Conservation (phyloP, 2,113 vertebrate genomes). For the Apistogramma diplotaenia region DNA sequence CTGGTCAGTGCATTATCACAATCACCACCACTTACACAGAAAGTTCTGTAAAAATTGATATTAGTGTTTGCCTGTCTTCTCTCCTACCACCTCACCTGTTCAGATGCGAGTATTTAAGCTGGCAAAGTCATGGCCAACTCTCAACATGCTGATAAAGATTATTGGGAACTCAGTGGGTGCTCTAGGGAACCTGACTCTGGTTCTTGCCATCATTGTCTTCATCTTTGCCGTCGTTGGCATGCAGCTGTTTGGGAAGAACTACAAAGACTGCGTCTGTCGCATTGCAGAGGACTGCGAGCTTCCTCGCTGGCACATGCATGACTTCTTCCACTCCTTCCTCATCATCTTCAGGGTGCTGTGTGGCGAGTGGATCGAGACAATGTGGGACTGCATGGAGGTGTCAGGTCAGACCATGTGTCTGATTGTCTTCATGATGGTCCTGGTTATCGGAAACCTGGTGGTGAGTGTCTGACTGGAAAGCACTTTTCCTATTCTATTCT, state of each 20-base stretch:
- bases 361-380: slow-evolving; percentile 97
- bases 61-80: background rate
- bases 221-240: slow-evolving; percentile 96
- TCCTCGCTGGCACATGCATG: slow-evolving; percentile 95
- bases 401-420: slow-evolving; percentile 90
- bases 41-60: background rate
- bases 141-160: slow-evolving; percentile 97
- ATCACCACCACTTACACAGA: background rate
- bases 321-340: slow-evolving; percentile 97
- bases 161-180: slow-evolving; percentile 93
- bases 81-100: background rate
- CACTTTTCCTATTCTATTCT: background rate
- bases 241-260: slow-evolving; percentile 95
- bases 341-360: slow-evolving; percentile 95
- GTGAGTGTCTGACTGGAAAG: slow-evolving; percentile 74
- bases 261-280: slow-evolving; percentile 91
- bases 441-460: slow-evolving; percentile 95
- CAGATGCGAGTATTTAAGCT: slow-evolving; percentile 96
- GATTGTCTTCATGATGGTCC: slow-evolving; percentile 93
- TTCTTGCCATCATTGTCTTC: slow-evolving; percentile 95
- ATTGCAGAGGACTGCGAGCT: slow-evolving; percentile 83
- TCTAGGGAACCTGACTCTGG: slow-evolving; percentile 91
- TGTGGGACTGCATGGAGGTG: slow-evolving; percentile 99
- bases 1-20: slow-evolving; percentile 76
- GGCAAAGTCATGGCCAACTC: slow-evolving; percentile 94